These are phyloP conservation scores for Psilopogon haemacephalus DNA, from an alignment of 2,113 vertebrate genomes.

Conservation along the genomic window DNA sequence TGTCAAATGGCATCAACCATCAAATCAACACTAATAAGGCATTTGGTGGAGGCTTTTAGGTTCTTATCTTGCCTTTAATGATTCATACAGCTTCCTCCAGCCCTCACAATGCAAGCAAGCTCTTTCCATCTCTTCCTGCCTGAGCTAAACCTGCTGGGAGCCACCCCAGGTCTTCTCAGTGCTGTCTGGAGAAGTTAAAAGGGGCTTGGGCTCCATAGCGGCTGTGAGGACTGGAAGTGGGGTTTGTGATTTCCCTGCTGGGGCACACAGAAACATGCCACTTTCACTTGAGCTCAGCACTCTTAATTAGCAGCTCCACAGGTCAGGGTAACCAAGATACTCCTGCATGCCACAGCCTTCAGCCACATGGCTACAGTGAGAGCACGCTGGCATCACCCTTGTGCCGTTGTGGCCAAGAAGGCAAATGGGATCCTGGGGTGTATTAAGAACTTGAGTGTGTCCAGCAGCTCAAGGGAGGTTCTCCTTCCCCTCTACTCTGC, in stretches of 20 bases:
- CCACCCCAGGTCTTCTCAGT: neutral
- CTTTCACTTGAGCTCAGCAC: neutral
- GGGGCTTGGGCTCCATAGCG: fast-evolving
- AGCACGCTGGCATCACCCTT: neutral
- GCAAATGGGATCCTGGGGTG: no score
- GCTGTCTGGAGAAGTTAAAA: neutral
- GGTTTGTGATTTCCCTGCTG: neutral
- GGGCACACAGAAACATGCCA: neutral
- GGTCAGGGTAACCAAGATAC: neutral
- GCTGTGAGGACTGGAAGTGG: neutral
- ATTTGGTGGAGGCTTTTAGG: constrained; percentile 18
- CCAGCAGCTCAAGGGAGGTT: no score
- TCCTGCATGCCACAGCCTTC: neutral
- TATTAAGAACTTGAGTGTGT: no score
- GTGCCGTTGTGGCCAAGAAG: no score
- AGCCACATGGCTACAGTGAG: fast-evolving
- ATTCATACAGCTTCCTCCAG: neutral
- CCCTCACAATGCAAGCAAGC: neutral
- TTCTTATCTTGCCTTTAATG: constrained; percentile 1
- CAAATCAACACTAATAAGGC: constrained; percentile 10
- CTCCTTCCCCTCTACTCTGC: no score
- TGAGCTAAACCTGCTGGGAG: neutral
- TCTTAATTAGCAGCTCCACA: neutral
- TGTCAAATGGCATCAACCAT: constrained; percentile 32
- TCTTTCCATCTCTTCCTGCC: neutral